Evolutionary conservation across 1,140 invertebrate genomes (phyloP).

Genomic region (Aphelinus atriplicis): DNA sequence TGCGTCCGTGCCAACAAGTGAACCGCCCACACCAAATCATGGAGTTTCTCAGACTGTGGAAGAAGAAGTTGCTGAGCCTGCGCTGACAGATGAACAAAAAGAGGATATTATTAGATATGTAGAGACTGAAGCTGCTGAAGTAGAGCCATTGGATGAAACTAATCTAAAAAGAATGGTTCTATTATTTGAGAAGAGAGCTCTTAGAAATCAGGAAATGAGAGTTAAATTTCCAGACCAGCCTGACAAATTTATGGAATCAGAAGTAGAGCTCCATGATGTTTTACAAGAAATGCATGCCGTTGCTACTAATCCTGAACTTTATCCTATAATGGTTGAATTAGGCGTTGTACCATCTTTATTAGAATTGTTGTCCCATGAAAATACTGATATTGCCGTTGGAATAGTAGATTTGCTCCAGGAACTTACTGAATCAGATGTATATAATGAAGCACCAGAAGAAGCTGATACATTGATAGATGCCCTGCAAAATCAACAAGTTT

Average conservation of each 20-base stretch:
- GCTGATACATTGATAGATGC: constrained; percentile 81
- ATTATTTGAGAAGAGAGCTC: constrained; percentile 91
- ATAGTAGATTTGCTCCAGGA: constrained; percentile 88
- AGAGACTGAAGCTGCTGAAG: constrained; percentile 82
- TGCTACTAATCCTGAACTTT: constrained; percentile 95
- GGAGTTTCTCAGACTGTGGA: constrained; percentile 61
- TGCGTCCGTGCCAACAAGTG: constrained; percentile 46
- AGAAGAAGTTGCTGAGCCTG: constrained; percentile 70
- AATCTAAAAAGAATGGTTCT: constrained; percentile 89
- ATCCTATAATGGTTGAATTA: constrained; percentile 90
- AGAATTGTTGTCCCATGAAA: constrained; percentile 95
- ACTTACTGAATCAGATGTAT: constrained; percentile 94
- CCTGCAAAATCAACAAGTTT: constrained; percentile 88
- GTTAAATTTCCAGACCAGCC: constrained; percentile 98
- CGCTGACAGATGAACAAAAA: constrained; percentile 78
- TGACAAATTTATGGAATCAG: constrained; percentile 98
- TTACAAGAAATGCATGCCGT: constrained; percentile 94
- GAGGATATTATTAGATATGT: constrained; percentile 85
- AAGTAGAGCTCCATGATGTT: constrained; percentile 92
- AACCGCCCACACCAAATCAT: constrained; percentile 66
- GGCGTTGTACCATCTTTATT: constrained; percentile 90
- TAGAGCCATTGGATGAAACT: constrained; percentile 86
- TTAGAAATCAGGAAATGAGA: constrained; percentile 97
- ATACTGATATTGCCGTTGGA: constrained; percentile 91
- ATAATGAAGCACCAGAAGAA: constrained; percentile 89